Evolutionary conservation across 2,113 vertebrate species (phyloP), one percentile per base, ranked within the genome.

Genomic region (Chinchilla lanigera): DNA sequence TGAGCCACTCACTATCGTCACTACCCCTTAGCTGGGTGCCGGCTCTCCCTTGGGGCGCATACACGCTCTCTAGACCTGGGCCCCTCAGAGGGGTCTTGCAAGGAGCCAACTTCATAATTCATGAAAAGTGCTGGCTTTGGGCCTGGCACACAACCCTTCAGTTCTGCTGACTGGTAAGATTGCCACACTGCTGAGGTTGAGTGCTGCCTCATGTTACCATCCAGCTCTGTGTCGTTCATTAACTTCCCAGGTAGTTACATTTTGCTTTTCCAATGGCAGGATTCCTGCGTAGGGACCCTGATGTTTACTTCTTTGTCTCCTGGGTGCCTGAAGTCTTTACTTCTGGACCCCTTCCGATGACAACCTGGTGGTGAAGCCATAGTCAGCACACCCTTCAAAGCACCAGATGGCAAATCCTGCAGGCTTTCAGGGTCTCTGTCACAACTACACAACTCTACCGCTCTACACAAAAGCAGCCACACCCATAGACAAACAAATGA

Each of bases 151-250:
- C 2, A 8, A 26, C 33, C 13, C 2, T 30, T 54, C 22, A 52
- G 4, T 17, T 0, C 16, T 0, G 0, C 28, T 0, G 0, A 63
- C 69, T 86, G 19, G 0, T 11, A 19, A 12, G 44, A 22, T 3
- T 11, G 5, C 44, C 5, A 16, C 17, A 7, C 28, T 13, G 35
- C 11, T 47, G 10, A 3, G 2, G 0, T 5, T 58, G 54, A 33
- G 17, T 0, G 24, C 41, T 35, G 52, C n/a, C 41, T 69, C 6
- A 3, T 1, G 1, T 20, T 50, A 20, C 52, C 22, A 35, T 19
- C 60, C 44, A 63, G 16, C 73, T 92, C 24, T 30, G 10, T 12
- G 7, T 22, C 47, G 7, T 12, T 26, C 54, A 35, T 22, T 69
- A 33, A 33, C 58, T 80, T 78, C 38, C 47, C 41, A 11, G 16